phyloP scores from a whole-genome alignment of 2,797 vertebrate species.

The Esox lucius region DNA sequence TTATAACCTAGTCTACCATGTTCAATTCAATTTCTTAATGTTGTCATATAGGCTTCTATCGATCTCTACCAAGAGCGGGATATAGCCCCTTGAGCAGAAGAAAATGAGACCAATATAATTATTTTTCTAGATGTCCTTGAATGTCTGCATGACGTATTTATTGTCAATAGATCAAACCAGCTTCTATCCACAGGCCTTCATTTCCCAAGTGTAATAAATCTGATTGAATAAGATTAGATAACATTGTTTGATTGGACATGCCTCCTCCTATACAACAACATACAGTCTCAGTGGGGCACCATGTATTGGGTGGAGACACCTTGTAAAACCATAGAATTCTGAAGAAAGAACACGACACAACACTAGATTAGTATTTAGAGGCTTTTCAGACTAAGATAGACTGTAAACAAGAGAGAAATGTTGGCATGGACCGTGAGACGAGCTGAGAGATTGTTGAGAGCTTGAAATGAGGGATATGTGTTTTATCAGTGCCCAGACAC shows the following conservation, averaged over 20 bases:
- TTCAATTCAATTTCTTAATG: background rate
- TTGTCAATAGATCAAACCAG: conserved; percentile 2
- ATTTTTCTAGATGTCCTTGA: conserved; percentile 18
- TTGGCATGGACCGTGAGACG: no score
- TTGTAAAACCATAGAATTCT: background rate
- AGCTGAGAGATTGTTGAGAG: no score
- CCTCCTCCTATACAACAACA: conserved; percentile 3
- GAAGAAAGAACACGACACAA: background rate
- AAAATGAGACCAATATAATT: conserved; percentile 10
- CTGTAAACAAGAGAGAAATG: no score
- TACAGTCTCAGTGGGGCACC: background rate
- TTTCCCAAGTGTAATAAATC: conserved; percentile 15
- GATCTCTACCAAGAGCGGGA: background rate
- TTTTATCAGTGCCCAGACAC: no score
- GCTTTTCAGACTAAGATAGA: no score
- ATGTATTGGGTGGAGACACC: background rate
- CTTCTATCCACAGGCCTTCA: background rate
- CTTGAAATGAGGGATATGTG: no score
- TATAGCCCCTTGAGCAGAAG: background rate
- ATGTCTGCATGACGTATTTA: conserved; percentile 18
- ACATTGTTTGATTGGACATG: conserved; percentile 16
- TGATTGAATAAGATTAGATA: conserved; percentile 36
- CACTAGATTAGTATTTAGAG: no score
- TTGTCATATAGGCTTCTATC: background rate
- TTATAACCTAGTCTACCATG: background rate